Conservation (phyloP, 2,797 vertebrate species). For the Leptoclinus maculatus region DNA sequence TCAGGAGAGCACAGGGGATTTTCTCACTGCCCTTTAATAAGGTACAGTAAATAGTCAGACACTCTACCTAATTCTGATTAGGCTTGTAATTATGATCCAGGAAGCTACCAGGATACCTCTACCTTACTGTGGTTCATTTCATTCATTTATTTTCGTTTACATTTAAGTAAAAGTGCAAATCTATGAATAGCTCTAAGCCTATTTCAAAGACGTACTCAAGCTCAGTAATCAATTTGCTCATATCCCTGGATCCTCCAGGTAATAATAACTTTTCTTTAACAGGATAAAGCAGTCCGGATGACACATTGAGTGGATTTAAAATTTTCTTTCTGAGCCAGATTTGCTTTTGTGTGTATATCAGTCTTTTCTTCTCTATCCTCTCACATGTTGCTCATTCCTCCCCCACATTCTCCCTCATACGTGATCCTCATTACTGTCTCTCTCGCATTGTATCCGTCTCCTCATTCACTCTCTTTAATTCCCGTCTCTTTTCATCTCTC, state of each 20-base stretch:
- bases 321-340: conserved; percentile 19
- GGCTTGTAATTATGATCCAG: conserved; percentile 22
- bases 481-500: conserved; percentile 10
- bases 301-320: not conserved
- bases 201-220: not conserved
- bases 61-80: conserved; percentile 45
- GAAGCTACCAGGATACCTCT: conserved; percentile 7
- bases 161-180: conserved; percentile 7
- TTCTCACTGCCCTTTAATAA: conserved; percentile 63
- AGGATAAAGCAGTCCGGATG: not conserved
- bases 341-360: conserved; percentile 14
- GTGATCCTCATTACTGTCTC: conserved; percentile 13
- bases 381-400: conserved; percentile 7
- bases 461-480: conserved; percentile 1
- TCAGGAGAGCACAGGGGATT: conserved; percentile 51
- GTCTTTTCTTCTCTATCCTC: conserved; percentile 17
- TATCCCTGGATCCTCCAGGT: not conserved
- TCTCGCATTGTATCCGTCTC: not conserved
- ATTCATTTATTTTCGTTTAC: conserved; percentile 6
- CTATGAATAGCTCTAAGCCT: not conserved
- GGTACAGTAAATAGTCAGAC: conserved; percentile 53
- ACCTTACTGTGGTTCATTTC: not conserved
- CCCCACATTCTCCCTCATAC: conserved; percentile 14
- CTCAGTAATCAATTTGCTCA: conserved; percentile 9
- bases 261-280: conserved; percentile 7